These are phyloP conservation scores for Sceliomorpha sp. DNA, from an alignment of 2,888 invertebrate species.

Conservation along the genomic window DNA sequence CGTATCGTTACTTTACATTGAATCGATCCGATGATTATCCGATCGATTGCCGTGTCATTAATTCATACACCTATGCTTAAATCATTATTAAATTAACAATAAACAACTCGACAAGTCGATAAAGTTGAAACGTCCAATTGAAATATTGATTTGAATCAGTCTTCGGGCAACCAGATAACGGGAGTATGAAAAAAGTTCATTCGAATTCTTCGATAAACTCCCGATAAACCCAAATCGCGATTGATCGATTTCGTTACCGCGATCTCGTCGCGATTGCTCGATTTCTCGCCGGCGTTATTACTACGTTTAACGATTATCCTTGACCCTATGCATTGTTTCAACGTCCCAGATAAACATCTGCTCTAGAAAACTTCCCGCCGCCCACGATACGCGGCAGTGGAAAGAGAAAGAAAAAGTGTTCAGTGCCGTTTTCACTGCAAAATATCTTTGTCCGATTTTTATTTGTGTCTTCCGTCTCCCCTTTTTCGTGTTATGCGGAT, in stretches of 20 bases:
- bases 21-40: too few species aligned
- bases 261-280: not conserved
- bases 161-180: too few species aligned
- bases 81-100: too few species aligned
- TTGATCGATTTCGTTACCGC: not conserved
- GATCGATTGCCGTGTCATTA: too few species aligned
- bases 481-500: not conserved
- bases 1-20: too few species aligned
- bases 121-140: too few species aligned
- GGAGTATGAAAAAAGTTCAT: too few species aligned
- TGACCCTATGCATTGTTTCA: constrained; percentile 41
- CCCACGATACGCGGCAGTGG: too few species aligned
- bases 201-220: too few species aligned
- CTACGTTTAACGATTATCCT: constrained; percentile 32
- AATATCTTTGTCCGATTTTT: constrained; percentile 11
- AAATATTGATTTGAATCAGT: too few species aligned
- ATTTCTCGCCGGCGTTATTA: constrained; percentile 16
- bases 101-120: not conserved
- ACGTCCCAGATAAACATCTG: constrained; percentile 42
- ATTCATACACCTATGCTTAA: too few species aligned
- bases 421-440: not conserved
- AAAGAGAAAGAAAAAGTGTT: constrained; percentile 15
- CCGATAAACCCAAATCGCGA: too few species aligned
- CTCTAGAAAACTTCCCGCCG: constrained; percentile 11
- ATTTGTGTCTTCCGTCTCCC: not conserved